These are phyloP conservation scores for Takifugu rubripes DNA, from an alignment of 2,797 vertebrate species.

Conservation along the genomic window DNA sequence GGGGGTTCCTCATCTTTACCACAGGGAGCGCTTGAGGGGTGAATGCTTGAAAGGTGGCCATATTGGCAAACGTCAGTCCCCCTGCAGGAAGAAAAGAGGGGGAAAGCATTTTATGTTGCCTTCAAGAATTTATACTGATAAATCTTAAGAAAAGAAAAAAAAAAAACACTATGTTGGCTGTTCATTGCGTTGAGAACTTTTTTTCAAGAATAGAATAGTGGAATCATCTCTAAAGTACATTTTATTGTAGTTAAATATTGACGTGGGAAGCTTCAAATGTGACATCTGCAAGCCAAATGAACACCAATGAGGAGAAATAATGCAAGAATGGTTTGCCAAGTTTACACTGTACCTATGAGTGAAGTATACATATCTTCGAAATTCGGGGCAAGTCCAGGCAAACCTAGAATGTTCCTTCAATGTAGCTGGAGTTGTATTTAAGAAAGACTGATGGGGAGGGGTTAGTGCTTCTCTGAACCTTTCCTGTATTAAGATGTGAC, in stretches of 20 bases:
- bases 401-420: conserved; percentile 67
- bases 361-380: conserved; percentile 70
- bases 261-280: conserved; percentile 56
- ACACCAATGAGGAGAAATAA: conserved; percentile 64
- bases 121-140: conserved; percentile 77
- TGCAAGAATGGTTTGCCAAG: conserved; percentile 71
- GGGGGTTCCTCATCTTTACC: conserved; percentile 63
- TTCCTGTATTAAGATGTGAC: conserved; percentile 53
- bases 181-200: conserved; percentile 76
- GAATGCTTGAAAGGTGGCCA: conserved; percentile 68
- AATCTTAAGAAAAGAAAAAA: conserved; percentile 66
- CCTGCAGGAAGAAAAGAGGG: conserved; percentile 57
- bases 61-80: conserved; percentile 67
- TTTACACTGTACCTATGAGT: conserved; percentile 71
- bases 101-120: conserved; percentile 77
- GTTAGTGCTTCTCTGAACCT: conserved; percentile 63
- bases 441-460: conserved; percentile 59
- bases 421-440: conserved; percentile 71
- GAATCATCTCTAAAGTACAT: conserved; percentile 72
- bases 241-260: conserved; percentile 73
- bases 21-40: conserved; percentile 57
- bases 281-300: conserved; percentile 74
- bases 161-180: conserved; percentile 68
- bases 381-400: conserved; percentile 63
- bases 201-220: conserved; percentile 66